Evolutionary conservation across 2,113 vertebrate species (phyloP).

Genomic region (Sciurus niger): DNA sequence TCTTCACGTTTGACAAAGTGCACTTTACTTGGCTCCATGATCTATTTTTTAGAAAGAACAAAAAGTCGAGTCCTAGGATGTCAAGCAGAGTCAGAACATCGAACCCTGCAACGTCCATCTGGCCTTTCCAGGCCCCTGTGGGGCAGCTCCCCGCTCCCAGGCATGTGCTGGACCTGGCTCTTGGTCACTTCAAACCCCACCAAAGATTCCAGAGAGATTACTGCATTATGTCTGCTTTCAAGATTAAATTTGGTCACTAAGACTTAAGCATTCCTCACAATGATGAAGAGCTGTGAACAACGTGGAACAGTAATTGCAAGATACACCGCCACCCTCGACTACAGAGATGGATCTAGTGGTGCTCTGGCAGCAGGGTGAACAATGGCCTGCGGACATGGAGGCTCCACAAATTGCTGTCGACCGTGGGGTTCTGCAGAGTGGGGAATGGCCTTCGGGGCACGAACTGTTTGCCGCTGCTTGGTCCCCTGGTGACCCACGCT

Average conservation of each 20-base stretch:
- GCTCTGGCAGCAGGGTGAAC: not conserved
- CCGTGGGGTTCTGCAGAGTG: fast-evolving
- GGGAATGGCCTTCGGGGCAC: no score
- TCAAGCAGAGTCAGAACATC: slow-evolving; percentile 84
- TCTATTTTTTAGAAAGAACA: slow-evolving; percentile 82
- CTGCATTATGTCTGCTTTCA: slow-evolving; percentile 39
- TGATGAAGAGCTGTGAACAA: not conserved
- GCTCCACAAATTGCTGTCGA: no score
- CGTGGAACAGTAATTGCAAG: not conserved
- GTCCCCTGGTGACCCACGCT: not conserved
- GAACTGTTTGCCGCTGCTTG: fast-evolving
- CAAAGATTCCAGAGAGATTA: slow-evolving; percentile 22
- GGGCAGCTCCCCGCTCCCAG: slow-evolving; percentile 77
- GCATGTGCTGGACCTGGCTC: slow-evolving; percentile 74
- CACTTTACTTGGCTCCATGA: slow-evolving; percentile 89
- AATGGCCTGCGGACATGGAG: no score
- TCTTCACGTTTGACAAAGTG: slow-evolving; percentile 91
- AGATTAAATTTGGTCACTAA: slow-evolving; percentile 49
- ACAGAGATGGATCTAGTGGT: not conserved
- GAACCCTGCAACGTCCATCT: slow-evolving; percentile 73
- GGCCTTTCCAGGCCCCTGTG: slow-evolving; percentile 78
- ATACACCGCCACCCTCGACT: fast-evolving
- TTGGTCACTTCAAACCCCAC: slow-evolving; percentile 64
- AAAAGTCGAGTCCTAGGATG: slow-evolving; percentile 83
- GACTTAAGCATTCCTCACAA: slow-evolving; percentile 18